These are phyloP conservation scores for Hirtodrosophila cameraria DNA, from an alignment of 2,888 invertebrate species.

Conservation along the genomic window DNA sequence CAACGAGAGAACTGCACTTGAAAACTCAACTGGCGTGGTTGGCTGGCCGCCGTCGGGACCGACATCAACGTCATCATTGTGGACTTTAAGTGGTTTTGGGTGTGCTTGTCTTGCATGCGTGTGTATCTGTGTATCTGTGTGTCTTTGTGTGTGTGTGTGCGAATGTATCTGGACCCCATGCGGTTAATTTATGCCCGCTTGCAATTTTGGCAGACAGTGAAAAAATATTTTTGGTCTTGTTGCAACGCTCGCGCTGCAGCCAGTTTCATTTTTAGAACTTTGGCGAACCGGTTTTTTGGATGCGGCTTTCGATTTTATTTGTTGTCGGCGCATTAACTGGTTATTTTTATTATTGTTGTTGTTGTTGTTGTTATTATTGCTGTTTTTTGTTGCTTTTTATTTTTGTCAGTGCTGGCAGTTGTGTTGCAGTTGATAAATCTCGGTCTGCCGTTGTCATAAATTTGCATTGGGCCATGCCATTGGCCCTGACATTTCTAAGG, in stretches of 20 bases:
- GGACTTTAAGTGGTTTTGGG: conserved; percentile 77
- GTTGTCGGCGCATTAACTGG: conserved; percentile 74
- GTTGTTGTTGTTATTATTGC: conserved; percentile 42
- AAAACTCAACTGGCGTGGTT: conserved; percentile 78
- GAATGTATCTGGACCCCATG: conserved; percentile 74
- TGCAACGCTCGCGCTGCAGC: conserved; percentile 54
- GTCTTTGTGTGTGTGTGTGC: conserved; percentile 34
- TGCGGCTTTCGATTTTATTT: conserved; percentile 79
- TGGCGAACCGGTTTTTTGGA: conserved; percentile 75
- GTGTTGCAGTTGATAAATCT: conserved; percentile 75
- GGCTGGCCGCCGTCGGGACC: conserved; percentile 44
- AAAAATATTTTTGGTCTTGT: conserved; percentile 76
- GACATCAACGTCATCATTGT: conserved; percentile 78
- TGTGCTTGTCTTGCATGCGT: conserved; percentile 66
- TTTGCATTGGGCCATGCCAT: conserved; percentile 77
- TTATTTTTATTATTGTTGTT: conserved; percentile 53
- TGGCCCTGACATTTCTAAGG: conserved; percentile 79
- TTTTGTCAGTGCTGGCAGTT: conserved; percentile 44
- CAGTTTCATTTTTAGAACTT: conserved; percentile 80
- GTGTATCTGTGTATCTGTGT: conserved; percentile 34
- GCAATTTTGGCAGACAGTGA: conserved; percentile 80
- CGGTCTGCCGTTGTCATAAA: conserved; percentile 72
- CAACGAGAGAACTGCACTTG: conserved; percentile 70
- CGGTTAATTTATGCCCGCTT: conserved; percentile 75
- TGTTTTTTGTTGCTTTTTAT: conserved; percentile 31